Evolutionary conservation across 2,113 vertebrate genomes (phyloP).

Genomic region (Corydoras sp.): DNA sequence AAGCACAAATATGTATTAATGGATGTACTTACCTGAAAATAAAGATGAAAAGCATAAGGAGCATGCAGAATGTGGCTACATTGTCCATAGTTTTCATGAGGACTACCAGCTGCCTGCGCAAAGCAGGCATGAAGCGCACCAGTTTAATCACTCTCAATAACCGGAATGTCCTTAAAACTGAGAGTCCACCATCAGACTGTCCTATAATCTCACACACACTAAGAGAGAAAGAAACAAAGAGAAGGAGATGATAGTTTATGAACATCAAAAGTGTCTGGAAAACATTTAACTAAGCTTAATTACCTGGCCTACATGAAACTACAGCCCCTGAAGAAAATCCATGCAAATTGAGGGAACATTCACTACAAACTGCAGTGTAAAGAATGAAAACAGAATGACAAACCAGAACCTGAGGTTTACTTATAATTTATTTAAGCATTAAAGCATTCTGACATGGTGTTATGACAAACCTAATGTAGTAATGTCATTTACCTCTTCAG

Average conservation of each 20-base stretch:
- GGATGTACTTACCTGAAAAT: conserved; percentile 82
- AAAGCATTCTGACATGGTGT: too few relatives aligned
- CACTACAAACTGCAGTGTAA: too few relatives aligned
- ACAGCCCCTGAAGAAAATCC: too few relatives aligned
- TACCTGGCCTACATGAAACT: too few relatives aligned
- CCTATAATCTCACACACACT: conserved; percentile 98
- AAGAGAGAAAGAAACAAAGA: neutral
- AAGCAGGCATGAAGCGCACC: conserved; percentile 93
- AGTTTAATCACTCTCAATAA: conserved; percentile 92
- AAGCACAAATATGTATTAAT: neutral
- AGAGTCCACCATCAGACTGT: conserved; percentile 90
- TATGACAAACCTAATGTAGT: too few relatives aligned
- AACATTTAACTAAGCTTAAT: too few relatives aligned
- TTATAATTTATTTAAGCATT: too few relatives aligned
- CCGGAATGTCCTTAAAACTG: conserved; percentile 90
- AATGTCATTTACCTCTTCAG: too few relatives aligned
- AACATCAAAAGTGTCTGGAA: too few relatives aligned
- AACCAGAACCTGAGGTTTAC: too few relatives aligned
- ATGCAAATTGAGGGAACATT: too few relatives aligned
- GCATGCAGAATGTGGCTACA: conserved; percentile 98
- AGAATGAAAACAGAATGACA: too few relatives aligned
- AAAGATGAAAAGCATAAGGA: conserved; percentile 99
- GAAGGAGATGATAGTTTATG: neutral
- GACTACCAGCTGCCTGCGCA: conserved; percentile 93
- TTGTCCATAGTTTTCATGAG: conserved; percentile 99